Evolutionary conservation across 2,797 vertebrate species (phyloP).

Genomic region (Netta rufina): DNA sequence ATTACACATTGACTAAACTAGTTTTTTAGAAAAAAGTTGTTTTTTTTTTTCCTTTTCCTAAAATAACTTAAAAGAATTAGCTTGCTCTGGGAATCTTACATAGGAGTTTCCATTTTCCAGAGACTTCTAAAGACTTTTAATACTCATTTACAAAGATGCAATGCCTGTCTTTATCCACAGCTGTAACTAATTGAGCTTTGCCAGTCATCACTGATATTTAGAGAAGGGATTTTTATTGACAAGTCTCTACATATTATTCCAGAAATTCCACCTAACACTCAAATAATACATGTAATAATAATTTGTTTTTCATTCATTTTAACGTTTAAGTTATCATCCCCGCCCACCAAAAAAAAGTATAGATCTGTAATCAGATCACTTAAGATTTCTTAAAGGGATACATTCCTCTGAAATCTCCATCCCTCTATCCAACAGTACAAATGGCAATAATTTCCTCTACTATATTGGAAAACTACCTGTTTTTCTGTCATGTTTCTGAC

Average conservation of each 20-base stretch:
- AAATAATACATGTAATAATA: neutral
- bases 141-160: neutral
- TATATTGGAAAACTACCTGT: constrained; percentile 16
- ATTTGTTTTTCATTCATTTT: neutral
- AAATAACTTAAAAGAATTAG: neutral
- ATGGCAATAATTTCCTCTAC: neutral
- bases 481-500: neutral
- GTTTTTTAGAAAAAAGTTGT: neutral
- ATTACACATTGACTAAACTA: neutral
- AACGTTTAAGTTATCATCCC: neutral
- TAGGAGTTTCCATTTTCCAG: neutral
- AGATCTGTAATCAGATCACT: neutral
- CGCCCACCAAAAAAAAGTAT: neutral
- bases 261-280: neutral
- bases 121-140: neutral
- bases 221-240: neutral
- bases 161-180: neutral
- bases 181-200: neutral
- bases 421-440: neutral
- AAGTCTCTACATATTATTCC: neutral
- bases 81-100: neutral
- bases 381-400: neutral
- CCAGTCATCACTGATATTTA: neutral
- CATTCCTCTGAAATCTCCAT: neutral
- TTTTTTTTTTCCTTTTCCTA: neutral